Conservation (phyloP, 2,113 vertebrate species). For the Corvus cornix region DNA sequence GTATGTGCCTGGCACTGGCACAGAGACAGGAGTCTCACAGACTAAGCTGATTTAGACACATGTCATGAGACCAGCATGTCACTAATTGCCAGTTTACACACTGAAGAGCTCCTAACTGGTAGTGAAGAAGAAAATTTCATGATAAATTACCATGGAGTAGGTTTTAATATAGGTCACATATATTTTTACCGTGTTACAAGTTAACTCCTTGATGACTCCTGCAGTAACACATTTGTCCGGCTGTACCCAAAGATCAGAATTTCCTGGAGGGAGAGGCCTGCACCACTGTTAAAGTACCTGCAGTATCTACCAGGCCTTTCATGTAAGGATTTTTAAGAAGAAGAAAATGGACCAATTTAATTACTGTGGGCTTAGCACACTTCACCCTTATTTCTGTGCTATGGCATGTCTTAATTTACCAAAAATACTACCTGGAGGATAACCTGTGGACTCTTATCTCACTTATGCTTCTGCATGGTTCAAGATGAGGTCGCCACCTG, state of each 20-base stretch:
- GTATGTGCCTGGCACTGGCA: neutral
- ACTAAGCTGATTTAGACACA: slow-evolving; percentile 23
- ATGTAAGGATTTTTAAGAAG: neutral
- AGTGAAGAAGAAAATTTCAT: neutral
- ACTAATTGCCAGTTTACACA: neutral
- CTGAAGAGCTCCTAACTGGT: neutral
- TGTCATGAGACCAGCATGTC: neutral
- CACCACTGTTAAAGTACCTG: neutral
- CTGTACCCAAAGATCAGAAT: neutral
- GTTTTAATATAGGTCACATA: neutral
- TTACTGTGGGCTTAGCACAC: neutral
- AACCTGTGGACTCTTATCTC: neutral
- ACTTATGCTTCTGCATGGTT: neutral
- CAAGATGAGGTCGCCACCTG: neutral
- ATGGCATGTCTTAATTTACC: neutral
- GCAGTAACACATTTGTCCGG: neutral
- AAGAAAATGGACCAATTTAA: neutral
- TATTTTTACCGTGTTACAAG: neutral
- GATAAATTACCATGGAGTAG: neutral
- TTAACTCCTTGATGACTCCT: neutral
- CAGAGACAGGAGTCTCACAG: neutral
- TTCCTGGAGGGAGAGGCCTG: neutral
- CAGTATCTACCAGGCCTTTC: neutral
- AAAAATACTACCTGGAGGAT: neutral
- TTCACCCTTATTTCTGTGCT: neutral